Evolutionary conservation across 2,113 vertebrate species (phyloP).

Genomic region (Nematolebias whitei): DNA sequence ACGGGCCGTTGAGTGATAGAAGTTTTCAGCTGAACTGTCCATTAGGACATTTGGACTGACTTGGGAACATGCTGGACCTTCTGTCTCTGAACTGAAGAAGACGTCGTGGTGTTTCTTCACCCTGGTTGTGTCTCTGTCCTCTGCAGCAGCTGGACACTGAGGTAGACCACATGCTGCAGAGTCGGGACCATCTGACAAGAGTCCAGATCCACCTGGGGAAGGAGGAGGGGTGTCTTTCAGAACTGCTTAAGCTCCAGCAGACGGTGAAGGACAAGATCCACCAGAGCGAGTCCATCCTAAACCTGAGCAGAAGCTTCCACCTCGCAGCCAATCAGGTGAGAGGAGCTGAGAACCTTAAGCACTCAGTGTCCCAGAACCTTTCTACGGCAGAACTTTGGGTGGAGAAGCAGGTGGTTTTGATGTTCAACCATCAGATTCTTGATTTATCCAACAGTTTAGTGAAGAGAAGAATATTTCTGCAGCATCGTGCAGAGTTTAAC

Average conservation of each 20-base stretch:
- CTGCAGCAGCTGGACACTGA: constrained; percentile 85
- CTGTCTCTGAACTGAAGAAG: not conserved
- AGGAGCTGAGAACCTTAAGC: too few relatives aligned
- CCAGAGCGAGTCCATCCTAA: constrained; percentile 81
- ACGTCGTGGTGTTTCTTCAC: too few relatives aligned
- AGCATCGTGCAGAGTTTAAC: too few relatives aligned
- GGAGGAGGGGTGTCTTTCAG: constrained; percentile 74
- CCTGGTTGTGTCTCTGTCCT: not conserved
- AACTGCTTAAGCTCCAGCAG: constrained; percentile 82
- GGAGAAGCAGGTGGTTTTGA: too few relatives aligned
- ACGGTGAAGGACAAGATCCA: constrained; percentile 79
- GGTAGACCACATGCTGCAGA: constrained; percentile 80
- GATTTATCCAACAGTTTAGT: too few relatives aligned
- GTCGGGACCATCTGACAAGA: constrained; percentile 74
- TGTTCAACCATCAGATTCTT: too few relatives aligned
- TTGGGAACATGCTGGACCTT: not conserved
- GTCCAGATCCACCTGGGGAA: constrained; percentile 75
- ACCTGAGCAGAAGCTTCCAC: constrained; percentile 83
- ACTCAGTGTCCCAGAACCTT: too few relatives aligned
- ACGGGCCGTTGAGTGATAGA: too few relatives aligned
- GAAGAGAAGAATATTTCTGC: too few relatives aligned
- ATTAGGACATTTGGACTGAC: too few relatives aligned
- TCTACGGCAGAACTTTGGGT: too few relatives aligned
- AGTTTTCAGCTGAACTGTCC: too few relatives aligned
- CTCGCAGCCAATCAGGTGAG: constrained; percentile 59